These are phyloP conservation scores for Proteles cristata DNA, from an alignment of 2,113 vertebrate genomes.

Conservation along the genomic window DNA sequence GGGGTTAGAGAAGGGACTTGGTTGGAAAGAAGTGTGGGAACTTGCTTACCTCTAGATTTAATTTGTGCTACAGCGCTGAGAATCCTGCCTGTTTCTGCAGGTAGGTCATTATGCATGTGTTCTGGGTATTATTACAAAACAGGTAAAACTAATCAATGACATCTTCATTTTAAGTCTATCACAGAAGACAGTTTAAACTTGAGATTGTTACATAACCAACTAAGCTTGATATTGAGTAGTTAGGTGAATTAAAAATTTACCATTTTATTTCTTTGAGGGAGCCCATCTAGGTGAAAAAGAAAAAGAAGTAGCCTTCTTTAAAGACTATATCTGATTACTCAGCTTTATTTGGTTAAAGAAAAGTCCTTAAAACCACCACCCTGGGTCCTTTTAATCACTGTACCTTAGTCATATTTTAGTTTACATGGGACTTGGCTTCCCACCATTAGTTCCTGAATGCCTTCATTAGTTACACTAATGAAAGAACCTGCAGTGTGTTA, in stretches of 20 bases:
- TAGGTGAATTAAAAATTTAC: neutral
- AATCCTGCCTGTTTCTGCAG: neutral
- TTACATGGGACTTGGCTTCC: neutral
- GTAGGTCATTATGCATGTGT: neutral
- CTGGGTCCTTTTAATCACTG: neutral
- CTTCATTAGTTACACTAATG: neutral
- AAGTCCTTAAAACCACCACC: neutral
- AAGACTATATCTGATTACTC: neutral
- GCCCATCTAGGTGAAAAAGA: neutral
- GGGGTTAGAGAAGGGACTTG: neutral
- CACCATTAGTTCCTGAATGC: neutral
- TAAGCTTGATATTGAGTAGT: neutral
- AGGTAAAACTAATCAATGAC: neutral
- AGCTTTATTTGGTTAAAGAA: slow-evolving; percentile 22
- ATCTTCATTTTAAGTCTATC: slow-evolving; percentile 14
- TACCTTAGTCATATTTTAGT: slow-evolving; percentile 41
- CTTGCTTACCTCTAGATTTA: neutral
- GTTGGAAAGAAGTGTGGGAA: neutral
- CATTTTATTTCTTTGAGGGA: neutral
- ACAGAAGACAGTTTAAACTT: slow-evolving; percentile 9
- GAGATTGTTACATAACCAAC: neutral
- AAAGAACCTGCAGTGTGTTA: neutral
- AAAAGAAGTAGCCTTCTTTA: neutral
- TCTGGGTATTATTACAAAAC: slow-evolving; percentile 3
- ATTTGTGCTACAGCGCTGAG: neutral